Evolutionary conservation across 1,140 invertebrate genomes (phyloP), one percentile per base, ranked within the genome.

Genomic region (Trypoxylus dichotomus): DNA sequence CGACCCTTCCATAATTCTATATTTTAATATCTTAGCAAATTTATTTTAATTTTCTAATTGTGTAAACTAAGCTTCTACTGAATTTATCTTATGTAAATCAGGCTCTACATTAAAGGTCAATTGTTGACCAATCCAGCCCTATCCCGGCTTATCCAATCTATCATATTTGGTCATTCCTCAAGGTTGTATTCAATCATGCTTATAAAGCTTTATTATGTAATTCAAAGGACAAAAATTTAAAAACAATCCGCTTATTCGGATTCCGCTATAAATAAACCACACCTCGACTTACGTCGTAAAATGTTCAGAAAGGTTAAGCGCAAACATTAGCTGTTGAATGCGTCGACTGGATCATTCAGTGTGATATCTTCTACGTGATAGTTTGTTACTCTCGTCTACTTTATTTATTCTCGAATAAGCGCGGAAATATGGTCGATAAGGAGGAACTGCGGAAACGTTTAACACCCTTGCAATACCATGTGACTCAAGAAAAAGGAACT

Each of bases 401-500:
- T 25, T 68, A 68, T 24, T 29, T 68, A 68, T 29, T 68, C 60
- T 29, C 3, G 21, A 27, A 68, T 27, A 68, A 54, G 47, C 19
- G 47, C 47, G 47, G 19, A 68, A 10, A 27, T 1, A 68, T 68
- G 60, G 60, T 68, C 27, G 60, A 93, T 86, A 96, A 96, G 86
- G 93, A 94, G 80, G 92, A 96, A 79, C 88, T 98, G 78, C 94
- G 94, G 85, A 94, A 95, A 84, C 91, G 92, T 77, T 88, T 99
- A 81, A 97, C 96, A 43, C 94, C 96, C 13, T 80, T 97, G 77
- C 95, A 98, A 85, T 98, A 96, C 90, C 93, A 96, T 88, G 95
- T 98, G 80, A 98, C 97, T 27, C 97, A 98, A 87, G 96, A 98
- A 90, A 95, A 95, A 84, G 96, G 95, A 78, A 99, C 97, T 1